phyloP scores from a whole-genome alignment of 2,113 vertebrate genomes.

The Smithornis capensis region DNA sequence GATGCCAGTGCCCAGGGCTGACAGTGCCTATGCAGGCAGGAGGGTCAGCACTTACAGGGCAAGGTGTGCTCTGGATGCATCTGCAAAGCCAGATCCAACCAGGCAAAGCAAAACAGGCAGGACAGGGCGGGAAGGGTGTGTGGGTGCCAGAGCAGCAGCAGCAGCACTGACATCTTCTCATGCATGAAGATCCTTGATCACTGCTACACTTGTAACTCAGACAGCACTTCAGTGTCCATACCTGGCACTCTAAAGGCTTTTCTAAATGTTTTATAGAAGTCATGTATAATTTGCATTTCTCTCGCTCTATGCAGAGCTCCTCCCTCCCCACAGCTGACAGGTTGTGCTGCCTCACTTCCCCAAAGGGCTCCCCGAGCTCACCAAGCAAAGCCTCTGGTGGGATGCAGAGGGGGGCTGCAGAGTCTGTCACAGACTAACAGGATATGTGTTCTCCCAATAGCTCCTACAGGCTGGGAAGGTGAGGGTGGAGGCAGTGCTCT shows the following conservation, averaged over 20 bases:
- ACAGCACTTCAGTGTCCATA: background rate
- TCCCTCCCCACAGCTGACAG: background rate
- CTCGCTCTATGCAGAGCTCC: background rate
- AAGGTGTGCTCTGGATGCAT: rapidly evolving
- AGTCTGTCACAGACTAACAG: background rate
- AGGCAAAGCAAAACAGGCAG: background rate
- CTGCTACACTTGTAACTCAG: background rate
- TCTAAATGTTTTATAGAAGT: background rate
- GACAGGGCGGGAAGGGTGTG: rapidly evolving
- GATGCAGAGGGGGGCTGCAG: background rate
- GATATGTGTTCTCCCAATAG: background rate
- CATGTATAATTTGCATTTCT: constrained; percentile 14
- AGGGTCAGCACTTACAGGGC: background rate
- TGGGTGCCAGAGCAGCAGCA: background rate
- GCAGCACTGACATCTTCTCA: background rate
- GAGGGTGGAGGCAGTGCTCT: background rate
- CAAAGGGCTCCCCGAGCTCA: background rate
- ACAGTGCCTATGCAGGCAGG: background rate
- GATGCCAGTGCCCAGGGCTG: background rate
- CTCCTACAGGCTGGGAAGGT: background rate
- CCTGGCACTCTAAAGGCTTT: background rate
- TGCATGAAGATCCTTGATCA: background rate
- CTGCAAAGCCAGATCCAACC: background rate
- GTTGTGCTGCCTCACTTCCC: background rate
- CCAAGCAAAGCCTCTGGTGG: background rate